Conservation (phyloP, 2,113 vertebrate species). For the Thunnus maccoyii region DNA sequence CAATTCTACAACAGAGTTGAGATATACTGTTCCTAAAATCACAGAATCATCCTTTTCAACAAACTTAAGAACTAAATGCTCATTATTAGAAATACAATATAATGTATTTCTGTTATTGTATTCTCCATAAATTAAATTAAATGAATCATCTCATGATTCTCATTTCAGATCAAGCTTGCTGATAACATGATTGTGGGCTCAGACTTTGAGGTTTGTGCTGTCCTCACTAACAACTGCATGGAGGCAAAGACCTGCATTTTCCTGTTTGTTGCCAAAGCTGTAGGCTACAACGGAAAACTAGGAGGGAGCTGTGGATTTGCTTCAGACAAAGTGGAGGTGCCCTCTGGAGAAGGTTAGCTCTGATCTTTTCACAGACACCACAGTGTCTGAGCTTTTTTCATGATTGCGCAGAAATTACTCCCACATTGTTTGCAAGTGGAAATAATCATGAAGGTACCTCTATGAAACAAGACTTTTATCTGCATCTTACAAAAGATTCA, state of each 20-base stretch:
- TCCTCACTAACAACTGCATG: slow-evolving; percentile 83
- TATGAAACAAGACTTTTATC: background rate
- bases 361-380: background rate
- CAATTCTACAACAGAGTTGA: background rate
- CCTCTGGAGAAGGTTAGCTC: slow-evolving; percentile 77
- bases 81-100: background rate
- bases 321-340: slow-evolving; percentile 77
- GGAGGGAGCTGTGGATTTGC: slow-evolving; percentile 83
- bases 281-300: slow-evolving; percentile 84
- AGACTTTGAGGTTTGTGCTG: slow-evolving; percentile 87
- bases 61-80: background rate
- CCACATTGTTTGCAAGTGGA: background rate
- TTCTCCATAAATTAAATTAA: background rate
- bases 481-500: background rate
- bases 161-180: slow-evolving; percentile 85
- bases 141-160: background rate
- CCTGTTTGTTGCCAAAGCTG: slow-evolving; percentile 81
- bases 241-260: slow-evolving; percentile 77
- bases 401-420: background rate
- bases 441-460: background rate
- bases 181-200: slow-evolving; percentile 86
- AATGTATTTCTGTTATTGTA: background rate
- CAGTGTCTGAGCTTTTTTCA: background rate
- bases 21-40: background rate
- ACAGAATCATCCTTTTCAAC: background rate